Base-by-base conservation (phyloP, 2,888 invertebrate genomes). In the Ischnura elegans region DNA sequence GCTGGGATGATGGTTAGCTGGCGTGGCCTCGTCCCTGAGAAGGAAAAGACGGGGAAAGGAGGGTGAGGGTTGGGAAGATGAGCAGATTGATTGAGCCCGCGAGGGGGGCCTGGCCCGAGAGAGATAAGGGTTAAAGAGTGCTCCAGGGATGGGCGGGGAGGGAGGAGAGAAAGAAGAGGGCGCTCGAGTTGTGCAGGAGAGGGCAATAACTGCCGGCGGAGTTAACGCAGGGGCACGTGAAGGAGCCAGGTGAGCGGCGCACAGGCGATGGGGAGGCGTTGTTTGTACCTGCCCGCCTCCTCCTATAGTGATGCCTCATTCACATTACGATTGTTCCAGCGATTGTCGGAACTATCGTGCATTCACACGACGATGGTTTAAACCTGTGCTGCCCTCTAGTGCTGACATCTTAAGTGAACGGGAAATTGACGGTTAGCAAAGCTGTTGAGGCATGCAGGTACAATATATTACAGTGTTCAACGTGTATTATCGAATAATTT, bases 61-160 rank as follows among this genome's bases (percentile, higher is more conserved):
- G 61, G 36, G 90, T 16, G 85, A 16, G 8, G n/a, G 86, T n/a
- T 6, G 55, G 90, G 90, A 42, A 90, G 90, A 90, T 90, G 90
- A 90, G 90, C 90, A 90, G 90, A 90, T 90, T 90, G 90, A 90
- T 90, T 90, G 90, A 55, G 36, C 61, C 61, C 45, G 90, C 43
- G 43, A n/a, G 90, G 90, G 55, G 90, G 90, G 66, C 61, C 90
- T 90, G 90, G 90, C n/a, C 61, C 66, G 61, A 43, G 61, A 25
- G 90, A 90, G 90, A 90, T 90, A 90, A 90, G 90, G 61, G 90
- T 90, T 87, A 87, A 87, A 87, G 87, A 87, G 87, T 36, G 87
- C 8, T 87, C 47, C 43, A 46, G 86, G n/a, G 86, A 46, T 10
- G 85, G n/a, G n/a, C 25, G 43, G 21, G 86, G 36, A 36, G n/a